Conservation (phyloP, 2,113 vertebrate species). For the Electrona antarctica region DNA sequence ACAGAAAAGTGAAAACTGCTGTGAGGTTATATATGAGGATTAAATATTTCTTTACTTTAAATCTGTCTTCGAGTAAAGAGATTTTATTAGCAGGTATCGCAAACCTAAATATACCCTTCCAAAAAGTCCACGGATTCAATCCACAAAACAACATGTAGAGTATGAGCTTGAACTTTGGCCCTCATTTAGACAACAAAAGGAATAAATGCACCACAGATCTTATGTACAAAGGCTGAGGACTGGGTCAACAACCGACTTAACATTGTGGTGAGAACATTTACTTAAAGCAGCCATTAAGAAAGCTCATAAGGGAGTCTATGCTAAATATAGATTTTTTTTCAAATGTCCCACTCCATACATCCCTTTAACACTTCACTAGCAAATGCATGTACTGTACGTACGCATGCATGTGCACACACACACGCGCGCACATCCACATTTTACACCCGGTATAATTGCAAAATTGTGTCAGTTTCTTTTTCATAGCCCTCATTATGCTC, state of each 20-base stretch:
- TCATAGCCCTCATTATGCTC: conserved; percentile 29
- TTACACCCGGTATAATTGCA: conserved; percentile 30
- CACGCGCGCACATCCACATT: conserved; percentile 8
- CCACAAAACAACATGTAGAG: background rate
- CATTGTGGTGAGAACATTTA: conserved; percentile 50
- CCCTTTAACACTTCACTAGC: conserved; percentile 40
- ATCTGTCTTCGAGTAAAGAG: background rate
- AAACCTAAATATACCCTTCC: background rate
- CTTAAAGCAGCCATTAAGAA: conserved; percentile 57
- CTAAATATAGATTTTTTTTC: conserved; percentile 66
- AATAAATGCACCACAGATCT: conserved; percentile 29
- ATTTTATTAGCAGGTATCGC: background rate
- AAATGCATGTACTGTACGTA: conserved; percentile 11
- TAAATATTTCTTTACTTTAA: background rate
- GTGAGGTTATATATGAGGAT: background rate
- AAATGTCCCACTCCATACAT: conserved; percentile 53
- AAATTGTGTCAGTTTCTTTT: conserved; percentile 21
- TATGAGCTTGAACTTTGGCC: conserved; percentile 23
- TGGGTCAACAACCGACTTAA: conserved; percentile 45
- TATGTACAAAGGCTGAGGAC: conserved; percentile 46
- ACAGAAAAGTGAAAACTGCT: no score
- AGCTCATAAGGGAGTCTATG: conserved; percentile 53
- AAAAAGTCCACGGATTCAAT: background rate
- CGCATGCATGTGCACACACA: conserved; percentile 3
- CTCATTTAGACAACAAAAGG: conserved; percentile 26